A percentile compares a stretch with the other conserved stretches of the same genome.
Conservation (phyloP, 2,888 invertebrate genomes). For the Zeuzera pyrina region DNA sequence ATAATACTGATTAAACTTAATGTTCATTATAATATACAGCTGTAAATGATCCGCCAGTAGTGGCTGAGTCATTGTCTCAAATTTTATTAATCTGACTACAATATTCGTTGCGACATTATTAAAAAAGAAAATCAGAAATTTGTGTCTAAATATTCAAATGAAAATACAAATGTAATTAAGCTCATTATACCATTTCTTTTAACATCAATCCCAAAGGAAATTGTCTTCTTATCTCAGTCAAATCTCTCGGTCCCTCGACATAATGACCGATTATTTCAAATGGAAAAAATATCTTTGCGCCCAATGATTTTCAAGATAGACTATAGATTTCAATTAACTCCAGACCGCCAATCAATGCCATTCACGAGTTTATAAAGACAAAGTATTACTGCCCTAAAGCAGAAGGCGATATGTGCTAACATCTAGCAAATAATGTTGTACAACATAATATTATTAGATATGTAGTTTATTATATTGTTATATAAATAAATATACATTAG, state of each 20-base stretch:
- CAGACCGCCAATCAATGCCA: constrained; percentile 14
- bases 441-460: too few relatives aligned
- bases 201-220: constrained; percentile 23
- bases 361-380: too few relatives aligned
- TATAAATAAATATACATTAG: too few relatives aligned
- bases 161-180: too few relatives aligned
- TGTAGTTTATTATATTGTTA: too few relatives aligned
- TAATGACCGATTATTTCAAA: constrained; percentile 51
- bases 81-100: neutral
- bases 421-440: too few relatives aligned
- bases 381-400: too few relatives aligned
- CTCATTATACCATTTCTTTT: constrained; percentile 10
- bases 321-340: constrained; percentile 26
- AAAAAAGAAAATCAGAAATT: too few relatives aligned
- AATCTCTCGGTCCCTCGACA: constrained; percentile 32
- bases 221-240: constrained; percentile 32
- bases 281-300: constrained; percentile 38
- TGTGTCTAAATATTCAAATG: too few relatives aligned
- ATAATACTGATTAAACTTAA: neutral
- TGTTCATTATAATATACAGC: neutral
- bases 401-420: too few relatives aligned
- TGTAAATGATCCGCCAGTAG: neutral
- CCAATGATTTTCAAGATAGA: constrained; percentile 10
- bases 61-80: neutral
- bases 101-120: too few relatives aligned